phyloP scores from a whole-genome alignment of 2,797 vertebrate genomes.

The Agapornis canus region DNA sequence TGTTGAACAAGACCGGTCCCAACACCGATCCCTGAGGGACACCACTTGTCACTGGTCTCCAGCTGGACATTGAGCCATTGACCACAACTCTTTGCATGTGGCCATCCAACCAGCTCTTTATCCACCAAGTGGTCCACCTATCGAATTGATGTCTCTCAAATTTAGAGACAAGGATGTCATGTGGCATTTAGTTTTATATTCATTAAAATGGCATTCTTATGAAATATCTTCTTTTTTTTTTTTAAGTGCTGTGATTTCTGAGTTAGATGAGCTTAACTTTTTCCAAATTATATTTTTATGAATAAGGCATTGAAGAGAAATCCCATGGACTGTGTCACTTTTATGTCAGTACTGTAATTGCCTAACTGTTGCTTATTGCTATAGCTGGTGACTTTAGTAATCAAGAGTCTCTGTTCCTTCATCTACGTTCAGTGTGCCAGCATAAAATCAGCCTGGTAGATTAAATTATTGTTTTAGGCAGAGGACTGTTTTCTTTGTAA shows the following conservation, averaged over 20 bases:
- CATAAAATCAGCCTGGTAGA: neutral
- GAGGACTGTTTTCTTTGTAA: neutral
- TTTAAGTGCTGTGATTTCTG: neutral
- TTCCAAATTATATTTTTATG: neutral
- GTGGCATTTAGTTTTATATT: neutral
- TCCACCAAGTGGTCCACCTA: no score
- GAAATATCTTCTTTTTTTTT: neutral
- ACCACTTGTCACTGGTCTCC: no score
- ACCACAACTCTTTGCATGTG: no score
- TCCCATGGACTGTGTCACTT: neutral
- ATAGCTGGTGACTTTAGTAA: neutral
- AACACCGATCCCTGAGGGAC: no score
- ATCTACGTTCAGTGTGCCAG: neutral
- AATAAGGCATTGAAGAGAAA: neutral
- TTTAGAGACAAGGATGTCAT: no score
- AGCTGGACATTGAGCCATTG: no score
- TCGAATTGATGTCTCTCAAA: no score
- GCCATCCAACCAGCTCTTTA: no score
- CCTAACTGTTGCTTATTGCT: neutral
- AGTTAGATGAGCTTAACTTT: neutral
- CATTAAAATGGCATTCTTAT: neutral
- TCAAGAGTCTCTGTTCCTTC: neutral
- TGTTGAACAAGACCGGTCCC: no score
- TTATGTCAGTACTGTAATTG: neutral
- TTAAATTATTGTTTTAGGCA: neutral